Base-by-base conservation (phyloP, 2,797 vertebrate genomes). In the Dendrocincla fuliginosa region DNA sequence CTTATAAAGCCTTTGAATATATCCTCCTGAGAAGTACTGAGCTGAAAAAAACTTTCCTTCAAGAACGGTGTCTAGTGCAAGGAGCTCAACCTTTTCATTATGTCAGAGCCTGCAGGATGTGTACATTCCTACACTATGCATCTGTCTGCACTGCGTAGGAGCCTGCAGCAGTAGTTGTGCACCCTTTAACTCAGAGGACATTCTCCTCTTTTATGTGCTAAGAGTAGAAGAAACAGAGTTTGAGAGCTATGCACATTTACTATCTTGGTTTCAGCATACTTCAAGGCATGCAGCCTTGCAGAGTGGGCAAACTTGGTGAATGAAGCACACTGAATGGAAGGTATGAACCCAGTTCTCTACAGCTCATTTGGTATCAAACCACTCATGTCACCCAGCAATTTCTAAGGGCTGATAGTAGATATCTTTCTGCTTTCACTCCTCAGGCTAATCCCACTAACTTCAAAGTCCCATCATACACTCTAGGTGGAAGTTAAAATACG, bases 11-110 rank as follows among this genome's bases (percentile, higher is more conserved):
- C 23, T 89, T 77, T 67, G 41, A 88, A 55, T 88, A 86, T 74
- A 35, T 93, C 60, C 37, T 76, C 41, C 46, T 91, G 80, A 90
- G 67, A 90, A 82, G 28, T 25, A 81, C 22, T 25, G 37, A 71
- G n/a, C 35, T 44, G 33, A 92, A 93, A 92, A 76, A 74, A 49
- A 9, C 1, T n/a, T 74, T 87, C 60, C 53, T 90, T 95, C 74
- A 79, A 50, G 60, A 53, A 32, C 39, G 3, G 33, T 74, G 77
- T 37, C 70, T 71, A 80, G n/a, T 77, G 71, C 25, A 92, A 94
- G 63, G 68, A 82, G 73, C 50, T 93, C 20, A 9, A 91, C 32
- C 32, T 93, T 88, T 89, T 85, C 68, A 47, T 89, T 90, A 90
- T 75, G 77, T 91, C 86, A 74, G 5, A 55, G 41, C 35, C 67